Evolutionary conservation across 2,113 vertebrate genomes (phyloP).

Genomic region (Misgurnus anguillicaudatus): DNA sequence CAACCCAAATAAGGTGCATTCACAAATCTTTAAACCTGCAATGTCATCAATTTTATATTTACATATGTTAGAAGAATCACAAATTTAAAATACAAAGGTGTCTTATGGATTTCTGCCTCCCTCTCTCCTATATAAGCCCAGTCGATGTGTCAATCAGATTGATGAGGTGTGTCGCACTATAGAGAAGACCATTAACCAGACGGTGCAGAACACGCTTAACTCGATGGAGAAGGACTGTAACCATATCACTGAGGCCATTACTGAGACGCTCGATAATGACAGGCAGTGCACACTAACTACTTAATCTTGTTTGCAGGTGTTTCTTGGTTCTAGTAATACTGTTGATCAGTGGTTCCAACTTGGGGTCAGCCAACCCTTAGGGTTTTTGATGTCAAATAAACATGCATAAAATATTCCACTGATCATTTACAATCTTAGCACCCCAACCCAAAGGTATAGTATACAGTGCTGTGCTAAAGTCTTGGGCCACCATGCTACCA

Average conservation of each 20-base stretch:
- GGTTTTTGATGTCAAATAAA: no score
- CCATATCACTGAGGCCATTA: conserved; percentile 71
- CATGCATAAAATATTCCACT: no score
- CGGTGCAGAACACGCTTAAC: conserved; percentile 81
- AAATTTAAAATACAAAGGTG: background rate
- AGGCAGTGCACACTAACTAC: conserved; percentile 59
- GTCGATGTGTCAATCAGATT: conserved; percentile 82
- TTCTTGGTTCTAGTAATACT: no score
- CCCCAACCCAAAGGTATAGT: no score
- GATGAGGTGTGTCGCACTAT: conserved; percentile 79
- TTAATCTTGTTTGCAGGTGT: background rate
- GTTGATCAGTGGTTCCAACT: no score
- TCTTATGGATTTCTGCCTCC: background rate
- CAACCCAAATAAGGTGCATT: conserved; percentile 59
- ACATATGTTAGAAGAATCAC: background rate
- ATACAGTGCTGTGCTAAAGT: no score
- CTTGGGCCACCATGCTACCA: no score
- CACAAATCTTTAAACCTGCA: background rate
- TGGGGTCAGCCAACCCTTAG: no score
- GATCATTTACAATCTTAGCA: no score
- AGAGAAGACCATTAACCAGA: conserved; percentile 83
- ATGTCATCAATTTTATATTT: no score
- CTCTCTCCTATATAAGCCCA: conserved; percentile 65
- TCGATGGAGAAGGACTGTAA: conserved; percentile 82
- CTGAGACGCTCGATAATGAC: conserved; percentile 65